Conservation (phyloP, 2,113 vertebrate species). For the Elephas maximus region DNA sequence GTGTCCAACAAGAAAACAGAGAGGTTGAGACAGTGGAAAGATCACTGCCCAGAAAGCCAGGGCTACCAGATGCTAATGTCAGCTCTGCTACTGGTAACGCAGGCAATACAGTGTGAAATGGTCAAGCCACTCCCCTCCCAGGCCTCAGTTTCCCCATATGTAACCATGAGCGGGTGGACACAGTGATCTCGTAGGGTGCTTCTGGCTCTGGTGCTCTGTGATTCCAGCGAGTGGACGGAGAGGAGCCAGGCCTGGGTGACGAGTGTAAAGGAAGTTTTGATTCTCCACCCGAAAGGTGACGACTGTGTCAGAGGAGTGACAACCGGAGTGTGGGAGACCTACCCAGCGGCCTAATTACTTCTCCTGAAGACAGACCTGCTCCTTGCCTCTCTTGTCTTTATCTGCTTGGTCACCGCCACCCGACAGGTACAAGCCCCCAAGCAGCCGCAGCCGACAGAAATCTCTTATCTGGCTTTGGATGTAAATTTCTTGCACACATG, state of each 20-base stretch:
- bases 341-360: background rate
- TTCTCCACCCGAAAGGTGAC: background rate
- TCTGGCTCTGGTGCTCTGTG: background rate
- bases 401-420: background rate
- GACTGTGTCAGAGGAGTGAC: background rate
- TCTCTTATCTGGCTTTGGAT: constrained; percentile 38
- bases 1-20: background rate
- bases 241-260: background rate
- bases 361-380: background rate
- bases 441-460: fast-evolving
- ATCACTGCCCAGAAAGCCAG: background rate
- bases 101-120: too few species aligned
- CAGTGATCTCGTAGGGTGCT: too few species aligned
- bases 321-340: background rate
- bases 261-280: background rate
- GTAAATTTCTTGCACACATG: background rate
- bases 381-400: background rate
- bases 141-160: background rate
- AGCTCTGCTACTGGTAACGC: background rate
- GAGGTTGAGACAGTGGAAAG: background rate
- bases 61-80: background rate
- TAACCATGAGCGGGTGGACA: fast-evolving
- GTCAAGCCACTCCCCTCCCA: background rate
- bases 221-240: background rate
- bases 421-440: background rate